Base-by-base conservation (phyloP, 2,797 vertebrate species). In the Siniperca undulata region DNA sequence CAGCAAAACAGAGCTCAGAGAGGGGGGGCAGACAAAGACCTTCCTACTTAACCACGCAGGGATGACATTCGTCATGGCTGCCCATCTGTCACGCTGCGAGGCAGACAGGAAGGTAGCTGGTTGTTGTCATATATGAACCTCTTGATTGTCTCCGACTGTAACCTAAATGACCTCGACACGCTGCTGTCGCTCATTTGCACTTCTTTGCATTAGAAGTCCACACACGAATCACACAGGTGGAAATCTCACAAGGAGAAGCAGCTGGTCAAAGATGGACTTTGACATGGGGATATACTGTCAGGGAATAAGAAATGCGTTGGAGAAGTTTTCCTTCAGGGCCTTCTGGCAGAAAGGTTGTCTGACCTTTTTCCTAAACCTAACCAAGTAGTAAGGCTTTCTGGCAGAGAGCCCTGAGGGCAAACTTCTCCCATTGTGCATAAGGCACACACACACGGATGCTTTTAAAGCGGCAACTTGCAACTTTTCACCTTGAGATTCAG, bases 21-120 rank as follows among this genome's bases (percentile, higher is more conserved):
- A 56, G 20, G 38, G 67, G 30, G 10, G 4, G 58, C 55, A 70
- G 69, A 73, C 71, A 61, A 64, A 82, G 74, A 65, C 78, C 36
- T 82, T 86, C 55, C 73, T 70, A 55, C 68, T 46, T 42, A 58
- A 81, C 68, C 76, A 80, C 53, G 6, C 55, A 24, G 75, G 61
- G 38, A 55, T 7, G 2, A n/a, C 68, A 77, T 76, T 78, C n/a
- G 56, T 85, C 84, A 83, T 20, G 61, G 82, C 66, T 4, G 56
- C 1, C 44, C 58, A 56, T 84, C 81, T 77, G 80, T 83, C 65
- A 69, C 6, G 6, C 48, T 36, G 38, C 3, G 58, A 79, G 59
- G 64, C 66, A 66, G 59, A 78, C 62, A 67, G 84, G 77, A 88
- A 82, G 82, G 27, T 20, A 36, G 17, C 44, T 48, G 42, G 24